Conservation (phyloP, 2,113 vertebrate genomes). For the Globicephala melas region DNA sequence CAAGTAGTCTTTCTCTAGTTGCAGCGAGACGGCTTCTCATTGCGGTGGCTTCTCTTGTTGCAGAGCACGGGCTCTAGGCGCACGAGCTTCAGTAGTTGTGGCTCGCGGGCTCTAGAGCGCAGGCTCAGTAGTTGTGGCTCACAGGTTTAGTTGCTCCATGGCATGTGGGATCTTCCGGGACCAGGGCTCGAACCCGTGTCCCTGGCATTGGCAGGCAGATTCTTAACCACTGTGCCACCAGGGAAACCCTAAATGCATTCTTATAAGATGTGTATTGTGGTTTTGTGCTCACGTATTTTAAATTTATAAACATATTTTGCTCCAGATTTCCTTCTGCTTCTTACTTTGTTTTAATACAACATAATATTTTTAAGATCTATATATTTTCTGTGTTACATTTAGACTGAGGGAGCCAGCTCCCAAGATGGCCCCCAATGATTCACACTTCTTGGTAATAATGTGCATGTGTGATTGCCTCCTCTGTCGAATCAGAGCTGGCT, state of each 20-base stretch:
- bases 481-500: not conserved
- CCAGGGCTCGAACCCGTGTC: too few relatives aligned
- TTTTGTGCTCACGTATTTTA: not conserved
- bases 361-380: not conserved
- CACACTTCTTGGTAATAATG: not conserved
- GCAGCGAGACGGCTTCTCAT: too few relatives aligned
- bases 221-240: too few relatives aligned
- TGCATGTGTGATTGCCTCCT: not conserved
- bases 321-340: not conserved
- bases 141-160: too few relatives aligned
- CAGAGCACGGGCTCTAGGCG: too few relatives aligned
- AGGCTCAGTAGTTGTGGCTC: too few relatives aligned
- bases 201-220: too few relatives aligned
- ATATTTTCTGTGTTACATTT: not conserved
- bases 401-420: not conserved
- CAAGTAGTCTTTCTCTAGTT: too few relatives aligned
- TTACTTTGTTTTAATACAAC: conserved; percentile 32
- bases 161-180: too few relatives aligned
- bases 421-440: not conserved
- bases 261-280: not conserved
- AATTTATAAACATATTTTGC: not conserved
- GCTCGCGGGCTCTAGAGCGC: too few relatives aligned
- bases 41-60: too few relatives aligned
- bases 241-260: not conserved
- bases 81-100: too few relatives aligned